Conservation (phyloP, 2,797 vertebrate species). For the Garrulus glandarius region DNA sequence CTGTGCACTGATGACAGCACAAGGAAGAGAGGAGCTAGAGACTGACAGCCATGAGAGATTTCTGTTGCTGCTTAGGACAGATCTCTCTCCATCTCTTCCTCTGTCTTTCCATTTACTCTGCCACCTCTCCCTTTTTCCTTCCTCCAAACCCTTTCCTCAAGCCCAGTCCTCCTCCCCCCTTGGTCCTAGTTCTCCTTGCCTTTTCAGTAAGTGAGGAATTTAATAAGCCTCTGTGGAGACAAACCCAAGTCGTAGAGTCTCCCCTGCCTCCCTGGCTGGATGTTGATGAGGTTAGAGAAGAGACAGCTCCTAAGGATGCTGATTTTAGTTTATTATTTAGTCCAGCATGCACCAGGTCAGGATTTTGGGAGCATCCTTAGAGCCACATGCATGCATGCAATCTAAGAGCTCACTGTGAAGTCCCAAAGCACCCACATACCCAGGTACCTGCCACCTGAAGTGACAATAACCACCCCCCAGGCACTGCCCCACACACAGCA, state of each 20-base stretch:
- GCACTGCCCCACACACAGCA: accelerated
- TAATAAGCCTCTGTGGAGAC: background rate
- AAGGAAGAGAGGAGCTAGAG: background rate
- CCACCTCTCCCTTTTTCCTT: background rate
- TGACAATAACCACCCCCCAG: background rate
- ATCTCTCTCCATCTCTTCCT: background rate
- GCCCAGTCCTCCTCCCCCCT: background rate
- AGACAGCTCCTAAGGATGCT: background rate
- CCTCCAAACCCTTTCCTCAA: background rate
- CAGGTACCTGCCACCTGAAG: background rate
- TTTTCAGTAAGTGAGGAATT: background rate
- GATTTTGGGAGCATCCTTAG: background rate
- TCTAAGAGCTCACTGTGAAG: accelerated
- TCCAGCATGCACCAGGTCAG: background rate
- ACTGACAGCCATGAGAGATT: background rate
- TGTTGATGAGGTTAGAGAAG: background rate
- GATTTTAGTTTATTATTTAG: background rate
- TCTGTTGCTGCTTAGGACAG: background rate
- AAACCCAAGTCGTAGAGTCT: background rate
- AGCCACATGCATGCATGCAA: accelerated
- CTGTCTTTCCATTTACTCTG: background rate
- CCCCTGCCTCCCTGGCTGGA: background rate
- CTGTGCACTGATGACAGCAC: background rate
- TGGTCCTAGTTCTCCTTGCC: background rate
- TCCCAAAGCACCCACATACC: background rate